Evolutionary conservation across 1,140 invertebrate genomes (phyloP), one percentile per base, ranked within the genome.

Genomic region (Temnothorax longispinosus): DNA sequence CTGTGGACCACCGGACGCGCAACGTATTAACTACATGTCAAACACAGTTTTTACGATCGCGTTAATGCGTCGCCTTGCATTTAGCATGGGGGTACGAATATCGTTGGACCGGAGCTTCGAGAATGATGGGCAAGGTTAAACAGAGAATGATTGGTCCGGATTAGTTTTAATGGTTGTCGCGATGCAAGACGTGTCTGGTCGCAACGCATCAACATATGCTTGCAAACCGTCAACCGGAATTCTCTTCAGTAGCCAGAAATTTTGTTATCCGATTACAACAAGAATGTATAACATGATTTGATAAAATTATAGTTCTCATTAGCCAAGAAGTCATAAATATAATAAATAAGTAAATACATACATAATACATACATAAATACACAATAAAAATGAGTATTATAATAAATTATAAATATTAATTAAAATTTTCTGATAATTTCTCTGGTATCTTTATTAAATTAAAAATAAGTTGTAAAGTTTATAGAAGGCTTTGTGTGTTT

Each of bases 21-120:
- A 52, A 60, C 60, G 64, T 78, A 88, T 88, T 88, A 91, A 91
- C 72, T 76, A 52, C 77, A 75, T 78, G 89, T 90, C 77, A 86
- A 90, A 90, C 84, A 82, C 47, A 32, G 5, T 90, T 91, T 90
- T 91, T 90, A 90, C 89, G 90, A 91, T 90, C 87, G 35, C 74
- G 87, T 78, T 88, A 86, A 91, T 64, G 47, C 56, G 54, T 44
- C 44, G 41, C 32, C 32, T 78, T 67, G 82, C 82, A 67, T 78
- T 78, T 85, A 86, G 47, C 64, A 67, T 54, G 75, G n/a, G 52
- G 84, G 13, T 69, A 80, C 64, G 58, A 80, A 86, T 86, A 69
- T 80, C 52, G 27, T n/a, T 27, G 27, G 50, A 15, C 50, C 58
- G 7, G 11, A n/a, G 11, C 32, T 71, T 64, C n/a, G 32, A 13